Conservation (phyloP, 2,888 invertebrate genomes). For the Nymphalis urticae region DNA sequence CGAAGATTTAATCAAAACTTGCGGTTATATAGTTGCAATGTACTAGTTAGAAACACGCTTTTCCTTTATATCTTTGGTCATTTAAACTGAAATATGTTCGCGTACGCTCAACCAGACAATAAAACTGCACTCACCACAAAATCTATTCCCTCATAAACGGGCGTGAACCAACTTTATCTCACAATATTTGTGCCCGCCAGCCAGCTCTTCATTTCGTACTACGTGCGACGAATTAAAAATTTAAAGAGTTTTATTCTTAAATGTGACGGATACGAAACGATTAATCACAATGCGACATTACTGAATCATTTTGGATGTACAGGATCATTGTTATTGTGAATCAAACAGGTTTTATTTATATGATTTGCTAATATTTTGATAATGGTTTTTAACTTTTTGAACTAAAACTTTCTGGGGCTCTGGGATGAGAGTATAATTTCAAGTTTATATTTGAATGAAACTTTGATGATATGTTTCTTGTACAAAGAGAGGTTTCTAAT, state of each 20-base stretch:
- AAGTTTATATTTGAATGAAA: too few relatives aligned
- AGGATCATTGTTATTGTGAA: too few relatives aligned
- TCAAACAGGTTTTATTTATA: too few relatives aligned
- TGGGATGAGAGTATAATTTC: too few relatives aligned
- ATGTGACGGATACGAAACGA: conserved; percentile 4
- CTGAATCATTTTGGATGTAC: too few relatives aligned
- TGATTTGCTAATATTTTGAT: too few relatives aligned
- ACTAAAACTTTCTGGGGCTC: too few relatives aligned
- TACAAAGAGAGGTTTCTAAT: too few relatives aligned
- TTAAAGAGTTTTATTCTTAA: conserved; percentile 24
- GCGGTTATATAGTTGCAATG: conserved; percentile 6
- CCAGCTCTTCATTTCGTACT: conserved; percentile 43
- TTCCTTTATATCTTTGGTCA: conserved; percentile 11
- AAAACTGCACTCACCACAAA: conserved; percentile 36
- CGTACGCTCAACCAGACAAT: conserved; percentile 27
- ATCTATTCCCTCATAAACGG: conserved; percentile 38
- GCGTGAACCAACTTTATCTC: conserved; percentile 42
- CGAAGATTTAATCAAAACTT: conserved; percentile 4
- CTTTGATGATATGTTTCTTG: too few relatives aligned
- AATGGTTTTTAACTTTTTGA: too few relatives aligned
- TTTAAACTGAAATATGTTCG: conserved; percentile 16
- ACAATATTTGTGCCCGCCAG: conserved; percentile 44
- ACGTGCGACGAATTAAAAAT: conserved; percentile 45
- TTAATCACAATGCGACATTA: too few relatives aligned
- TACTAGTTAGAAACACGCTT: conserved; percentile 3